Percentiles rank a stretch among this genome's conserved stretches.
phyloP scores from a whole-genome alignment of 2,113 vertebrate genomes.

The Lonchura striata region DNA sequence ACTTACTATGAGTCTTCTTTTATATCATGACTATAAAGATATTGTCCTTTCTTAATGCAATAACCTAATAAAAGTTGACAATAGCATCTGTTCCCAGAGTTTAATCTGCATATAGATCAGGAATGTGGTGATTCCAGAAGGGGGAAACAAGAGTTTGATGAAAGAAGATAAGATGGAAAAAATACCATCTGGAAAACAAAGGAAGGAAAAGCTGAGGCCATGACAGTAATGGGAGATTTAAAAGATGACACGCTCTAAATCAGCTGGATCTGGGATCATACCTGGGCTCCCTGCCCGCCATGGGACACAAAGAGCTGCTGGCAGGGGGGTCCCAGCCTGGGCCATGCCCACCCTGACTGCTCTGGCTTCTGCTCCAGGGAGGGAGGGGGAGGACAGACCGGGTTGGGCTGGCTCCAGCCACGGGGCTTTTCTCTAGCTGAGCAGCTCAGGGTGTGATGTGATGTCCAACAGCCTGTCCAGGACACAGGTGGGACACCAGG shows the following conservation, averaged over 20 bases:
- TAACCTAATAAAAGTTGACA: slow-evolving; percentile 50
- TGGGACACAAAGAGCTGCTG: background rate
- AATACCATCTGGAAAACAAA: background rate
- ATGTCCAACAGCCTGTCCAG: background rate
- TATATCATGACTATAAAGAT: background rate
- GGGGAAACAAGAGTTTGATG: slow-evolving; percentile 51
- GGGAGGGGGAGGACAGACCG: too few relatives aligned
- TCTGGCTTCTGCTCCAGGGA: background rate
- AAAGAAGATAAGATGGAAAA: slow-evolving; percentile 43
- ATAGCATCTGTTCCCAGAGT: slow-evolving; percentile 50
- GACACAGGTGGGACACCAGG: fast-evolving
- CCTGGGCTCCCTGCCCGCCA: background rate
- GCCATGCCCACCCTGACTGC: background rate
- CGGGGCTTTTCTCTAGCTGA: background rate
- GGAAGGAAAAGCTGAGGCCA: slow-evolving; percentile 3
- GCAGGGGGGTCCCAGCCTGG: background rate
- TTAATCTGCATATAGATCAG: slow-evolving; percentile 51
- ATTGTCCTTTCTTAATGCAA: slow-evolving; percentile 1
- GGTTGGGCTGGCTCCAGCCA: background rate
- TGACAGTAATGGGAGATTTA: background rate
- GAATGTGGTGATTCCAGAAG: slow-evolving; percentile 48
- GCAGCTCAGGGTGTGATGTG: background rate
- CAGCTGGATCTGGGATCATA: background rate
- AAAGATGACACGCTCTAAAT: background rate
- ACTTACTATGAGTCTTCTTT: background rate